phyloP scores from a whole-genome alignment of 2,797 vertebrate genomes.

The Nyctibius grandis region DNA sequence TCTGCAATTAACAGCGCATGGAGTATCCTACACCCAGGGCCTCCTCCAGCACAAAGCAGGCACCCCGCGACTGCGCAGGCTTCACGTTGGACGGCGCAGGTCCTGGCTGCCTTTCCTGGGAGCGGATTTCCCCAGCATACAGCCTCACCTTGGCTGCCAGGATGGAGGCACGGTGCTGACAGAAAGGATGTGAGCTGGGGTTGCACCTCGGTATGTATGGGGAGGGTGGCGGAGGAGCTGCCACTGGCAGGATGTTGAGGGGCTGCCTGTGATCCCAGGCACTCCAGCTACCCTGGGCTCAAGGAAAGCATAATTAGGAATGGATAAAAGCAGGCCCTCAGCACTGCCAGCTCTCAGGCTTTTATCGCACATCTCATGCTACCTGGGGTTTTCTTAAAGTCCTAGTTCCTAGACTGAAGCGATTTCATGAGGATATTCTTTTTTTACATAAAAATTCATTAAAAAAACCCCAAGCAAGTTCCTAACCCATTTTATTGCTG shows the following conservation, averaged over 20 bases:
- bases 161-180: fast-evolving
- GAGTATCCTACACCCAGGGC: not conserved
- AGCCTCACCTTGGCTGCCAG: not conserved
- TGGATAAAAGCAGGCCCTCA: fast-evolving
- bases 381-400: not conserved
- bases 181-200: not conserved
- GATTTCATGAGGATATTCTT: not conserved
- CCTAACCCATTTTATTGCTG: not conserved
- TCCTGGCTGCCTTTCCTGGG: not conserved
- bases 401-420: not conserved
- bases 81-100: not conserved
- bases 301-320: not conserved
- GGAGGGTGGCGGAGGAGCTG: not conserved
- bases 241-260: fast-evolving
- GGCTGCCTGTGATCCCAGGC: fast-evolving
- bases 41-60: not conserved
- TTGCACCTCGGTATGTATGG: fast-evolving
- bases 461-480: not conserved
- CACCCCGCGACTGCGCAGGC: not conserved
- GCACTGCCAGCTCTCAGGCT: not conserved
- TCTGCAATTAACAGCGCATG: not conserved
- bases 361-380: not conserved
- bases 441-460: not conserved
- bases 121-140: not conserved
- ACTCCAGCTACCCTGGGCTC: not conserved